Evolutionary conservation across 2,113 vertebrate genomes (phyloP).

Genomic region (Calonectris borealis): DNA sequence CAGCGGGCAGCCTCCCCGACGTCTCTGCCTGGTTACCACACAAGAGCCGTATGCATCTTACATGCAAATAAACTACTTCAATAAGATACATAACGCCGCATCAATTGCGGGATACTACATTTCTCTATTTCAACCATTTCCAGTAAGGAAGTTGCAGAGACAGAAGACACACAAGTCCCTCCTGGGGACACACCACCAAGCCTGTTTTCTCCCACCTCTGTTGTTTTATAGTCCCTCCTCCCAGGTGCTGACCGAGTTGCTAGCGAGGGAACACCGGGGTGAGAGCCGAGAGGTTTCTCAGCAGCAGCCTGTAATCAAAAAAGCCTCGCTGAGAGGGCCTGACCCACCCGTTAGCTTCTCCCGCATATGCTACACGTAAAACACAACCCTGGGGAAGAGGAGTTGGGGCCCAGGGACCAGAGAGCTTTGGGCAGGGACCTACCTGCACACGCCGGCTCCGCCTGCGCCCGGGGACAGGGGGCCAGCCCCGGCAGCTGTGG

Average conservation of each 20-base stretch:
- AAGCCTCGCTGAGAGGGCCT: not conserved
- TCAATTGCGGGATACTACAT: not conserved
- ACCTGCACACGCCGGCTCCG: not conserved
- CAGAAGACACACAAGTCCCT: not conserved
- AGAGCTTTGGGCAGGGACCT: not conserved
- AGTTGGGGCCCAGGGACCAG: not conserved
- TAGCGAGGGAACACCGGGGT: not conserved
- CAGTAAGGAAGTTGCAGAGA: not conserved
- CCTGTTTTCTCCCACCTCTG: not conserved
- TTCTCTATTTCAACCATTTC: not conserved
- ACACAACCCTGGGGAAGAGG: not conserved
- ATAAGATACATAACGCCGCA: not conserved
- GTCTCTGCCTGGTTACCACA: not conserved
- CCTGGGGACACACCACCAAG: not conserved
- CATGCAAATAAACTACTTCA: not conserved
- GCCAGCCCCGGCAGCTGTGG: not conserved
- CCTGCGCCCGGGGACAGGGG: not conserved
- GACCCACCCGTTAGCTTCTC: not conserved
- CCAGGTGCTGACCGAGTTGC: not conserved
- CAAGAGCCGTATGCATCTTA: not conserved
- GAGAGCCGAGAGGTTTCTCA: not conserved
- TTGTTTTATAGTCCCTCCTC: not conserved
- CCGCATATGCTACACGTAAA: not conserved
- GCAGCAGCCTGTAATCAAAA: not conserved
- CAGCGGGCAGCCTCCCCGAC: not conserved